These are phyloP conservation scores for Camponotus floridanus DNA, from an alignment of 1,140 invertebrate species.

Conservation along the genomic window DNA sequence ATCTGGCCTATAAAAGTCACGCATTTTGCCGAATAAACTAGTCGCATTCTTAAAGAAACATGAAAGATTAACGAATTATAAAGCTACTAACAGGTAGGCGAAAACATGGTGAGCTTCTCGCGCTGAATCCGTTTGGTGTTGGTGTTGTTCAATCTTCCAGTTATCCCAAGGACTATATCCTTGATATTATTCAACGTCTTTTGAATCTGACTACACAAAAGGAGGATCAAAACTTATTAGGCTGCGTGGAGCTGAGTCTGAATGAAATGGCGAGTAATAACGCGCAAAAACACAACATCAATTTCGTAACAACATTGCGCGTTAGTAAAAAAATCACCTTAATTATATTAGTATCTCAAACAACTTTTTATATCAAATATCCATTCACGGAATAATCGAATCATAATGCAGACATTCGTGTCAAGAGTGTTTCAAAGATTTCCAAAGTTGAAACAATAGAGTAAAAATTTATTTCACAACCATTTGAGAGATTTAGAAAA, in stretches of 20 bases:
- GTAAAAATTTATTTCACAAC: neutral
- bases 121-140: slow-evolving; percentile 80
- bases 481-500: neutral
- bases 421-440: neutral
- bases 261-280: slow-evolving; percentile 20
- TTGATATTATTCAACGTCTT: slow-evolving; percentile 85
- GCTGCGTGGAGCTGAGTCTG: neutral
- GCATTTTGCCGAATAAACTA: slow-evolving; percentile 40
- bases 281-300: neutral
- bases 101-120: slow-evolving; percentile 82
- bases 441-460: neutral
- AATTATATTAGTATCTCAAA: neutral
- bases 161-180: slow-evolving; percentile 80
- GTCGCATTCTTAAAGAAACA: neutral
- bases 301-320: neutral
- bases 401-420: neutral
- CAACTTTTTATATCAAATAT: neutral
- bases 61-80: slow-evolving; percentile 28
- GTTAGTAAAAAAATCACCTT: neutral
- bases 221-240: slow-evolving; percentile 69
- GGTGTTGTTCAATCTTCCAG: slow-evolving; percentile 82
- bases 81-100: slow-evolving; percentile 81
- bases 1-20: slow-evolving; percentile 83
- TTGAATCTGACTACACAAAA: slow-evolving; percentile 81
- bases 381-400: neutral